Evolutionary conservation across 2,113 vertebrate genomes (phyloP).

Genomic region (Falcunculus frontatus): DNA sequence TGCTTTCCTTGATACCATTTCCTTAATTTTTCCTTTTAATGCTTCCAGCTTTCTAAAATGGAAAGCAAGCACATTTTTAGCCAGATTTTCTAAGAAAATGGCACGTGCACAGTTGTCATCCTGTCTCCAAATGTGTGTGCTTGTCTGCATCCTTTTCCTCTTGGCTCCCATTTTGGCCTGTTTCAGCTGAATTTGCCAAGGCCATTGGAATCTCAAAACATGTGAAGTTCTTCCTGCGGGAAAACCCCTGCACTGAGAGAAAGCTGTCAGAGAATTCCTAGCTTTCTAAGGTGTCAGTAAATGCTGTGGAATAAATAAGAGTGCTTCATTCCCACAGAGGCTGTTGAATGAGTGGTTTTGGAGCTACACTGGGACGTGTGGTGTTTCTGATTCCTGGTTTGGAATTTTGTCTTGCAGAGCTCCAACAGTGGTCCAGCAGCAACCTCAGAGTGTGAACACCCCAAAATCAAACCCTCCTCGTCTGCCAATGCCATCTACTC

Average conservation of each 20-base stretch:
- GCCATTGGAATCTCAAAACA: neutral
- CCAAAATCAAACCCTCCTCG: constrained; percentile 91
- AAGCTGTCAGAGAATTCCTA: neutral
- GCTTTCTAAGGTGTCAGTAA: neutral
- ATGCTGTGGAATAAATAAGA: neutral
- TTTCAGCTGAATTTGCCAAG: neutral
- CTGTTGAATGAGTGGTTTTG: neutral
- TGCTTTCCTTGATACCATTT: neutral
- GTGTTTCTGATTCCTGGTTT: neutral
- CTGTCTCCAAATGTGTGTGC: neutral
- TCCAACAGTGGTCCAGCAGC: constrained; percentile 57
- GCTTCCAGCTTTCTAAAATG: neutral
- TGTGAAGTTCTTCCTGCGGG: neutral
- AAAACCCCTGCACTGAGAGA: neutral
- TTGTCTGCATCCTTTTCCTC: neutral
- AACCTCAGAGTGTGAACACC: constrained; percentile 82
- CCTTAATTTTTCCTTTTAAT: neutral
- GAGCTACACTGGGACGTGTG: neutral
- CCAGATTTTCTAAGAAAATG: neutral
- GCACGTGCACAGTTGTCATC: neutral
- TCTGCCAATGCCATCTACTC: constrained; percentile 94
- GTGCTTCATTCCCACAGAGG: neutral
- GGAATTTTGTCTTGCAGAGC: constrained; percentile 72
- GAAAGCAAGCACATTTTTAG: neutral
- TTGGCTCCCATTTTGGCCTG: neutral